Evolutionary conservation across 2,113 vertebrate species (phyloP), one percentile per base, ranked within the genome.

Genomic region (Oryzias melastigma): DNA sequence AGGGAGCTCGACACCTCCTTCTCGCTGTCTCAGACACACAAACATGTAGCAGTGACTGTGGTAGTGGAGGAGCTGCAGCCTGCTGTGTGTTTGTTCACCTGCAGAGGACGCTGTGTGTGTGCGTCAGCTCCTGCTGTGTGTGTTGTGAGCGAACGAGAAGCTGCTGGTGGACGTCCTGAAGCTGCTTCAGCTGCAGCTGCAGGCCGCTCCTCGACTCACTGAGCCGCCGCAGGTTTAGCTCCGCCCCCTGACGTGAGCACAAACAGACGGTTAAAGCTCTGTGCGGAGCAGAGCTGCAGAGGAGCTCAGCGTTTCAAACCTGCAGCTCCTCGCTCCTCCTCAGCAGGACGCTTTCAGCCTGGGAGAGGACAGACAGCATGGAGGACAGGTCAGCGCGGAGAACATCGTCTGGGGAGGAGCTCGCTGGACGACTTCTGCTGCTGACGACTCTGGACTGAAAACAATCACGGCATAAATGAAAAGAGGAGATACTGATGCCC

Each of bases 311-410:
- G 29, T 10, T 0, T 49, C 75, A 58, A 35, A 89, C 89, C 88
- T 90, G 86, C 70, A 88, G 68, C 52, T 91, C 83, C 65, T 89
- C 62, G 0, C 86, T 71, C 65, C 22, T 84, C 77, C 79, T 53
- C 46, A 82, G 88, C 4, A 92, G 73, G 68, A 67, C 67, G 5
- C 80, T 88, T 77, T 92, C 90, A 8, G 85, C 46, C 52, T 85
- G 78, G 24, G 86, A 80, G 25, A 92, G 80, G 17, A 90, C 64
- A 0, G 82, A 78, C 40, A 91, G 82, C 52, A 91, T 48, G 15
- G 79, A 79, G 27, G 85, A 59, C 65, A 90, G 69, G 6, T 87
- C 88, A 46, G 74, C 62, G 16, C 63, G 48, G 5, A 71, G 69
- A 62, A 77, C 68, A n/a, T 22, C 4, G 25, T 76, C 73, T 29